phyloP scores from a whole-genome alignment of 2,797 vertebrate genomes.

The Myiotriccus ornatus region DNA sequence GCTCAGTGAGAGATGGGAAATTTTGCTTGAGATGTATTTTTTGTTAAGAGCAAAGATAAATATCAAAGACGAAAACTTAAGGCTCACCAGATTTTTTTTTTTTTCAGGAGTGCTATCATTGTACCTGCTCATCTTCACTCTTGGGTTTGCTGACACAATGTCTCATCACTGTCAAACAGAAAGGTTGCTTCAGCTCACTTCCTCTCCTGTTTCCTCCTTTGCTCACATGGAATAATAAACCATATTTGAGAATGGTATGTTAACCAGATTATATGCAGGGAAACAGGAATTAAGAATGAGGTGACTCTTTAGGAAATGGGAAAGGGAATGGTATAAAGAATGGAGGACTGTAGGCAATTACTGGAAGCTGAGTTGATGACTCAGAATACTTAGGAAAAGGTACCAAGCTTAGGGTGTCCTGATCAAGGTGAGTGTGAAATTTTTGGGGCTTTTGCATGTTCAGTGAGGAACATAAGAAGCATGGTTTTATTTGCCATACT shows the following conservation, averaged over 20 bases:
- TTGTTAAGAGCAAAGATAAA: neutral
- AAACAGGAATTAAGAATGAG: neutral
- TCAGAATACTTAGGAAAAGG: neutral
- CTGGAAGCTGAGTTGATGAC: neutral
- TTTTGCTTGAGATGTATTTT: neutral
- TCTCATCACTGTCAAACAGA: neutral
- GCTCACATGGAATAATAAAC: neutral
- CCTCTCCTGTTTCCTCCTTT: neutral
- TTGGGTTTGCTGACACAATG: accelerated
- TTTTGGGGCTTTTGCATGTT: neutral
- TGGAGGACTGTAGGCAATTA: neutral
- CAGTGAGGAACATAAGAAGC: neutral
- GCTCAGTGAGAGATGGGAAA: neutral
- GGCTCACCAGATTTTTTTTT: neutral
- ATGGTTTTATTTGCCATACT: neutral
- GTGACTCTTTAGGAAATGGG: neutral
- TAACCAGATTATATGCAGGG: neutral
- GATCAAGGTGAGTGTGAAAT: neutral
- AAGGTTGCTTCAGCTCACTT: neutral
- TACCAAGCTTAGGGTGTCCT: neutral
- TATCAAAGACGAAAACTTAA: neutral
- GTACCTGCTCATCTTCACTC: neutral
- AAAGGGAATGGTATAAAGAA: neutral
- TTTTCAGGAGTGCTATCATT: neutral
- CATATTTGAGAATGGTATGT: neutral